Evolutionary conservation across 2,113 vertebrate species (phyloP).

Genomic region (Zosterops lateralis): DNA sequence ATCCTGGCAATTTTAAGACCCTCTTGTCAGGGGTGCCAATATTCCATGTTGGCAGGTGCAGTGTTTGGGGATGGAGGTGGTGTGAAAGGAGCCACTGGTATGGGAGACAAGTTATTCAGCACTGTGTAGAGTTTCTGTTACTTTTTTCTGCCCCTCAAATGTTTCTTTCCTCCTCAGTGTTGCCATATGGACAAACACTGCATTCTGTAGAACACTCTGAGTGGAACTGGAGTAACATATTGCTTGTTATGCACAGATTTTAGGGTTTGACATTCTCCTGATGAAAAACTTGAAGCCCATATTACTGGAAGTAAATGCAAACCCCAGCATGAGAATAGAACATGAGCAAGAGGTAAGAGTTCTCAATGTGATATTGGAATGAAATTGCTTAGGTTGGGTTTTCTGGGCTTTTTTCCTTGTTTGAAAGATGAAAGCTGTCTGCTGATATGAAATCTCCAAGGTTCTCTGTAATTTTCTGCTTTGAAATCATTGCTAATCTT

Average conservation of each 20-base stretch:
- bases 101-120: background rate
- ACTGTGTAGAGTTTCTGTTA: background rate
- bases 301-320: constrained; percentile 95
- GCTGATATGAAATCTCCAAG: constrained; percentile 48
- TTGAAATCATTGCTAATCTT: constrained; percentile 62
- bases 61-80: background rate
- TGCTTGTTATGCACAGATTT: constrained; percentile 79
- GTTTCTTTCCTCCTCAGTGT: background rate
- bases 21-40: background rate
- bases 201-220: background rate
- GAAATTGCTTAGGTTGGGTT: constrained; percentile 3
- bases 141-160: background rate
- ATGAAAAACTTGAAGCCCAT: constrained; percentile 95
- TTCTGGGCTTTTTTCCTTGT: background rate
- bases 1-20: background rate
- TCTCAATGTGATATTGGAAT: background rate
- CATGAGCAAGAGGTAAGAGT: constrained; percentile 89
- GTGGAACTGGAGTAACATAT: constrained; percentile 25
- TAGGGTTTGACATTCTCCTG: constrained; percentile 98
- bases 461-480: constrained; percentile 59
- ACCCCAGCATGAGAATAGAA: constrained; percentile 97
- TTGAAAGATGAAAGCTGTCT: constrained; percentile 55
- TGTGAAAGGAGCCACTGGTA: background rate
- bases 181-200: background rate
- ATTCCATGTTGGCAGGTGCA: background rate